phyloP scores from a whole-genome alignment of 35 echinoderm and acorn worm genomes.

The Ophioderma brevispina region DNA sequence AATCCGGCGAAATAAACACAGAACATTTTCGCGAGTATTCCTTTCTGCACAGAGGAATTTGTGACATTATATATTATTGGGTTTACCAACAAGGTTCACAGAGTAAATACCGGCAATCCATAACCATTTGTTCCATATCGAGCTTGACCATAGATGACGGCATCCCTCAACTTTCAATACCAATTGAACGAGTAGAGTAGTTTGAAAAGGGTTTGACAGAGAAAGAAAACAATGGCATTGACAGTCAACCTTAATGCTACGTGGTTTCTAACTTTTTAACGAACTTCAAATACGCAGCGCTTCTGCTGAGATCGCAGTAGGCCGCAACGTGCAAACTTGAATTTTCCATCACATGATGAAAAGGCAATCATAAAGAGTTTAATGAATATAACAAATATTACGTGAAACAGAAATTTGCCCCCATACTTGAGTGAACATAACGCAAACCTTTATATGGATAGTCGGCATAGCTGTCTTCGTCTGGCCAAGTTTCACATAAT shows the following conservation, averaged over 20 bases:
- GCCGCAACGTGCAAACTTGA: conserved; percentile 27
- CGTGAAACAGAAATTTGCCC: neutral
- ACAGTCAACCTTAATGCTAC: conserved; percentile 55
- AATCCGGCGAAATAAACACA: neutral
- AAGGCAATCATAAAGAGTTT: conserved; percentile 17
- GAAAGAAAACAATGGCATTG: conserved; percentile 50
- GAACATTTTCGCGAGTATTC: neutral
- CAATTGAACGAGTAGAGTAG: neutral
- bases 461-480: neutral
- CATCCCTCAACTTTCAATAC: conserved; percentile 6
- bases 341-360: conserved; percentile 48
- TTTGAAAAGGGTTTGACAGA: conserved; percentile 44
- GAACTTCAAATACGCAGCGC: neutral
- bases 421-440: neutral
- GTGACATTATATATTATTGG: conserved; percentile 59
- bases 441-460: neutral
- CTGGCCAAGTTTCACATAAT: conserved; percentile 34
- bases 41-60: conserved; percentile 39
- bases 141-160: neutral
- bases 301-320: neutral
- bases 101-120: conserved; percentile 7
- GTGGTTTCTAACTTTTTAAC: neutral
- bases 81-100: conserved; percentile 61
- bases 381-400: conserved; percentile 42
- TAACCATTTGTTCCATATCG: neutral